Base-by-base conservation (phyloP, 2,113 vertebrate genomes). In the Vicugna pacos region DNA sequence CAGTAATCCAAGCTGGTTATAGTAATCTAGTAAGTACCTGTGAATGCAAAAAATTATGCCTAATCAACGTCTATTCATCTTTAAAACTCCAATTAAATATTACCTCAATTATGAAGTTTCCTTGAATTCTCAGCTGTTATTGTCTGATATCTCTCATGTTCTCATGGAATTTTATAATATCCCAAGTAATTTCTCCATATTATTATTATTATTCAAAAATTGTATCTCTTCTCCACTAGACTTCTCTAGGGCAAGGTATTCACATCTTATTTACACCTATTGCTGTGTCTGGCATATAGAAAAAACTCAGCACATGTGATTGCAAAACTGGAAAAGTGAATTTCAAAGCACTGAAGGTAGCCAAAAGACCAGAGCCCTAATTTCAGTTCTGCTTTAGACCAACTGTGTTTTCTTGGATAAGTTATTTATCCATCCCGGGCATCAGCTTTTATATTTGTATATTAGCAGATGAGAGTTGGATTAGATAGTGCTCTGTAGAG, bases 191-290 rank as follows among this genome's bases (percentile, higher is more conserved):
- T 82, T 73, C 24, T 90, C 35, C 35, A 16, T 90, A 50, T 75
- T 35, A 46, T 92, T 81, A 70, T 88, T 94, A 46, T 92, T 81
- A 70, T 88, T 94, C 12, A 73, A 67, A 93, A 93, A 81, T 89
- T 73, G 46, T 35, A 15, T 52, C 14, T 91, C 54, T 87, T 94
- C 16, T 54, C 64, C 9, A 35, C 5, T 54, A 38, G 72, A 26
- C 42, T 65, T 32, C 80, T 77, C 13, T 28, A 62, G 26, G 26
- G 20, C 24, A 26, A 11, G 26, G 8, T 35, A 42, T n/a, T 42
- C 10, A 30, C 30, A 22, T 56, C 73, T 83, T 58, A 42, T 42
- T 89, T 46, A 32, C 4, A 64, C 38, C 35, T 46, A 16, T 26
- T n/a, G 38, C 56, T 54, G 13, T 8, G 3, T 5, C 22, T 75